Evolutionary conservation across 2,888 invertebrate genomes (phyloP).

Genomic region (Sylvicola cinctus): DNA sequence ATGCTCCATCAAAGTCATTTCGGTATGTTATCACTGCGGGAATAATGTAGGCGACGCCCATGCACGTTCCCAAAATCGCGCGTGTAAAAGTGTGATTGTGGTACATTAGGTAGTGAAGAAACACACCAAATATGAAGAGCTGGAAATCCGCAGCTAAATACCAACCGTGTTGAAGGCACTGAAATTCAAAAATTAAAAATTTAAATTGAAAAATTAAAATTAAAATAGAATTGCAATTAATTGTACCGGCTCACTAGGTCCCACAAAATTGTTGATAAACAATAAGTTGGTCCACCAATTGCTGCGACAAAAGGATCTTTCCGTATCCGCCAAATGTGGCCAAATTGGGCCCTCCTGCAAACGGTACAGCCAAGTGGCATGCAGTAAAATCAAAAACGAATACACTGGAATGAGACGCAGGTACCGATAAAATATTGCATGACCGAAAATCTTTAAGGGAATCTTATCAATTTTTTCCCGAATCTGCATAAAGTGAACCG

Average conservation of each 20-base stretch:
- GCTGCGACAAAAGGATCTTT: conserved; percentile 21
- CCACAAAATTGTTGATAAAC: conserved; percentile 28
- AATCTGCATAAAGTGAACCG: conserved; percentile 5
- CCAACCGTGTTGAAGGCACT: conserved; percentile 16
- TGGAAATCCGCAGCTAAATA: conserved; percentile 30
- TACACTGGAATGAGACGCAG: conserved; percentile 22
- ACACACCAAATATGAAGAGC: conserved; percentile 25
- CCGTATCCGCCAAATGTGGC: conserved; percentile 19
- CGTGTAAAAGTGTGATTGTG: conserved; percentile 11
- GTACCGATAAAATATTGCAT: conserved; percentile 4
- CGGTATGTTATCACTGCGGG: conserved; percentile 24
- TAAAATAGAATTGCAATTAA: conserved; percentile 5
- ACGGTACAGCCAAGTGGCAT: conserved; percentile 23
- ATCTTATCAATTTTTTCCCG: no score
- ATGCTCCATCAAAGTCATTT: conserved; percentile 23
- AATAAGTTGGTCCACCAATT: conserved; percentile 30
- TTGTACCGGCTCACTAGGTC: conserved; percentile 17
- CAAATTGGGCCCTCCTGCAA: conserved; percentile 25
- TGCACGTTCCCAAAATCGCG: conserved; percentile 10
- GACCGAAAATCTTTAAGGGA: no score
- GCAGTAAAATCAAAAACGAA: conserved; percentile 21
- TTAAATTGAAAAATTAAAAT: not conserved
- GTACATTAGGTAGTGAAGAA: conserved; percentile 16
- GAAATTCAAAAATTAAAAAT: conserved; percentile 2
- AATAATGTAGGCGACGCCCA: conserved; percentile 1